These are phyloP conservation scores for Oconnorella tubifera DNA, from an alignment of 2,888 invertebrate genomes.

Conservation along the genomic window DNA sequence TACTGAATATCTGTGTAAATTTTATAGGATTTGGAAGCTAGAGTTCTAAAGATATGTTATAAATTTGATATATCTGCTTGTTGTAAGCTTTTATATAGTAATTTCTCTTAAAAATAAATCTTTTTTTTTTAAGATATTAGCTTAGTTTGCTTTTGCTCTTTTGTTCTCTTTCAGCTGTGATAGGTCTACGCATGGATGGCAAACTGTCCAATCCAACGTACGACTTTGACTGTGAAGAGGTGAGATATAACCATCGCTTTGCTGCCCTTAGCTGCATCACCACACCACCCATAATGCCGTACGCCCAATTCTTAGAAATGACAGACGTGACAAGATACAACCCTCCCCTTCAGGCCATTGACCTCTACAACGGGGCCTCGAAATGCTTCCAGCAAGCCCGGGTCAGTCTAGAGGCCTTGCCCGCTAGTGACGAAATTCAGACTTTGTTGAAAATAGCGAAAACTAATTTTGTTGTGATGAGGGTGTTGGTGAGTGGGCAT, in stretches of 20 bases:
- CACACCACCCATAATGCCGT: conserved; percentile 86
- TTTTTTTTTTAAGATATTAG: too few relatives aligned
- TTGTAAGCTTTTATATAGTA: too few relatives aligned
- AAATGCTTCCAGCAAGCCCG: conserved; percentile 90
- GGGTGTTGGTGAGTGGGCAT: conserved; percentile 85
- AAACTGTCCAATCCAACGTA: conserved; percentile 78
- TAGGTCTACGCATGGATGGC: conserved; percentile 81
- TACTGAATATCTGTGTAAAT: too few relatives aligned
- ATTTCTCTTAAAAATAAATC: too few relatives aligned
- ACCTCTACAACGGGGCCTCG: conserved; percentile 69
- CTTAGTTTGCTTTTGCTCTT: too few relatives aligned
- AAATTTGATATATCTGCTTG: too few relatives aligned
- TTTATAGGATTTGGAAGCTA: too few relatives aligned
- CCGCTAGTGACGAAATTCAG: conserved; percentile 58
- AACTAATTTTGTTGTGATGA: conserved; percentile 92
- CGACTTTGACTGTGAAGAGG: conserved; percentile 84
- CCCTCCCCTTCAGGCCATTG: conserved; percentile 28
- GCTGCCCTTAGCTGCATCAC: conserved; percentile 80
- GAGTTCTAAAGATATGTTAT: too few relatives aligned
- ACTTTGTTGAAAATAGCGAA: conserved; percentile 81
- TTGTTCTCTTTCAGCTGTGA: conserved; percentile 65
- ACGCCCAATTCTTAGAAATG: conserved; percentile 73
- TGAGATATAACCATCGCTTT: conserved; percentile 90
- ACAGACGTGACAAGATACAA: conserved; percentile 60
- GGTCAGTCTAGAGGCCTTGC: conserved; percentile 76